phyloP scores from a whole-genome alignment of 2,113 vertebrate species.

The Hepsetus odoe region DNA sequence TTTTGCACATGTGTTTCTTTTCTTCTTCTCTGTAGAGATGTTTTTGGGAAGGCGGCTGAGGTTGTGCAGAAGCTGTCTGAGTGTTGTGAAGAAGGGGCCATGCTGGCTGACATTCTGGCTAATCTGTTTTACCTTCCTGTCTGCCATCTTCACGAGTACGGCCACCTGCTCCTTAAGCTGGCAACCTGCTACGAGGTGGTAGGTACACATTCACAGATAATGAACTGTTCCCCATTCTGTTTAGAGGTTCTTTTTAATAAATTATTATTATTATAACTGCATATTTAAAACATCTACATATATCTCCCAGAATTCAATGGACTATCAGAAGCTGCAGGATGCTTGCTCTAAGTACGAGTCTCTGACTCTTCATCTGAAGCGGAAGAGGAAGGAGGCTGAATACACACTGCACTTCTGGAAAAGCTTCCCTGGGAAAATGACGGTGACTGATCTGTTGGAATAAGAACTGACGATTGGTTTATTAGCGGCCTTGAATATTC shows the following conservation, averaged over 20 bases:
- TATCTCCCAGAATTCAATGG: constrained; percentile 77
- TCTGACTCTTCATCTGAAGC: constrained; percentile 83
- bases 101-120: constrained; percentile 82
- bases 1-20: background rate
- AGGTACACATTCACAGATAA: constrained; percentile 51
- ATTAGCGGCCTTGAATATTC: too few species aligned
- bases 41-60: constrained; percentile 88
- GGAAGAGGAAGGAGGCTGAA: constrained; percentile 90
- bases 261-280: background rate
- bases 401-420: constrained; percentile 94
- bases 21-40: constrained; percentile 75
- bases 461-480: too few species aligned
- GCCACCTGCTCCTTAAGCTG: constrained; percentile 89
- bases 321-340: constrained; percentile 92
- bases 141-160: constrained; percentile 86
- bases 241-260: background rate
- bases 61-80: constrained; percentile 84
- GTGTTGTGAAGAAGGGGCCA: constrained; percentile 79
- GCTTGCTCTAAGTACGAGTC: constrained; percentile 86
- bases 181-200: constrained; percentile 95
- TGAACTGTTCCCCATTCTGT: background rate
- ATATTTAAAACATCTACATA: background rate
- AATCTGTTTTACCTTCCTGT: constrained; percentile 88
- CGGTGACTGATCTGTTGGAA: constrained; percentile 70
- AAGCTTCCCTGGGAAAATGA: constrained; percentile 98